These are phyloP conservation scores for Odocoileus virginianus DNA, from an alignment of 2,113 vertebrate species.

Conservation along the genomic window DNA sequence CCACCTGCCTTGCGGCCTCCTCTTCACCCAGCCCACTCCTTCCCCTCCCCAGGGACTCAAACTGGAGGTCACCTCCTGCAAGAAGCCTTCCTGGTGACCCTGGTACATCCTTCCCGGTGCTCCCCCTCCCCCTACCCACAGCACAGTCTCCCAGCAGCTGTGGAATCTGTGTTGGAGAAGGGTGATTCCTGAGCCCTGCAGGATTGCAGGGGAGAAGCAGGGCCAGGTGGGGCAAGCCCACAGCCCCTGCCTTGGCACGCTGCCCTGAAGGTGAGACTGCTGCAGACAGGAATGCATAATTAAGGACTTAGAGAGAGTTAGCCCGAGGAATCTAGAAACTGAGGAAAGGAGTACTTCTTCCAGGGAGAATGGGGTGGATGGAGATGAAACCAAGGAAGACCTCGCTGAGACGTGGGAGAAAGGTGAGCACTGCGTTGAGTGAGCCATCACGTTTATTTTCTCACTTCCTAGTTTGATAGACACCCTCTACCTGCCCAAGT, in stretches of 20 bases:
- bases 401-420: rapidly evolving
- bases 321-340: neutral
- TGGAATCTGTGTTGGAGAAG: too few species aligned
- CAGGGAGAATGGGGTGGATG: rapidly evolving
- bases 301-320: neutral
- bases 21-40: neutral
- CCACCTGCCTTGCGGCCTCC: neutral
- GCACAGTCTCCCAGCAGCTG: rapidly evolving
- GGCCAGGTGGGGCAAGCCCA: too few species aligned
- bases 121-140: rapidly evolving
- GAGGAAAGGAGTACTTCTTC: neutral
- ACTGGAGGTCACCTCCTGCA: neutral
- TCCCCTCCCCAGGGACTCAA: neutral
- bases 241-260: rapidly evolving
- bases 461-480: neutral
- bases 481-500: slow-evolving; percentile 7
- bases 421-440: rapidly evolving
- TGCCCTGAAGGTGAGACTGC: too few species aligned
- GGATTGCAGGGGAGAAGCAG: neutral
- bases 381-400: rapidly evolving
- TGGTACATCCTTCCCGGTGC: neutral
- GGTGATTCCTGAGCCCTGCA: neutral
- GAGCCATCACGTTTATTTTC: rapidly evolving
- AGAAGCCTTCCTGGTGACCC: neutral
- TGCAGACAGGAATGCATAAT: rapidly evolving